Base-by-base conservation (phyloP, 23 tunicate genomes). In the Pegea sp. region DNA sequence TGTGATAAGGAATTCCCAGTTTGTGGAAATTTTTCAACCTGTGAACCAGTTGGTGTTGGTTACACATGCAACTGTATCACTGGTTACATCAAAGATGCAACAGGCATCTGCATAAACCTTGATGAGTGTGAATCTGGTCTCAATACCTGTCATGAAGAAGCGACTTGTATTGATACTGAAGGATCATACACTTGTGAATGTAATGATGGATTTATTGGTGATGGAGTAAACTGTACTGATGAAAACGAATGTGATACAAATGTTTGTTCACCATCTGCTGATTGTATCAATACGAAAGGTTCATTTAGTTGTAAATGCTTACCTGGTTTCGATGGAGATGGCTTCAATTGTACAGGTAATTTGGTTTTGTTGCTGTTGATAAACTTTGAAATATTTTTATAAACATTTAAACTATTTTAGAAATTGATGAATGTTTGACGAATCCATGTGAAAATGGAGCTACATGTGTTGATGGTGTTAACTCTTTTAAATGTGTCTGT, bases 221-320 rank as follows among this genome's bases (percentile, higher is more conserved):
- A 56, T 42, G 61, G 61, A 3, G 42, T 56, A 2, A 22, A 26
- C 3, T 56, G 46, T 16, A 16, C 11, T 11, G 46, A 38, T 38
- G 11, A 8, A 16, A 16, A 38, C 46, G 46, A 38, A 16, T 38
- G 46, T 16, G 13, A 38, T 11, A 16, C 13, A 38, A 38, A 38
- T 38, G 13, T 16, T 16, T 38, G 46, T 16, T 11, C 13, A 11
- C 13, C 11, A 16, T 8, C 11, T 16, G 46, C 46, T 16, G 16
- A 11, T 16, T 67, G 73, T 23, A 29, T 26, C 31, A 67, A 67
- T 57, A 30, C 16, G 31, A 48, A 30, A 52, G 73, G 73, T 2
- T 43, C 49, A 18, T 67, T 31, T 30, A 22, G 5, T 31, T 67
- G 73, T 30, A 29, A 23, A n/a, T 67, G 73, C 30, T 30, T 3